phyloP scores from a whole-genome alignment of 2,113 vertebrate genomes.

The Choloepus hoffmanni region DNA sequence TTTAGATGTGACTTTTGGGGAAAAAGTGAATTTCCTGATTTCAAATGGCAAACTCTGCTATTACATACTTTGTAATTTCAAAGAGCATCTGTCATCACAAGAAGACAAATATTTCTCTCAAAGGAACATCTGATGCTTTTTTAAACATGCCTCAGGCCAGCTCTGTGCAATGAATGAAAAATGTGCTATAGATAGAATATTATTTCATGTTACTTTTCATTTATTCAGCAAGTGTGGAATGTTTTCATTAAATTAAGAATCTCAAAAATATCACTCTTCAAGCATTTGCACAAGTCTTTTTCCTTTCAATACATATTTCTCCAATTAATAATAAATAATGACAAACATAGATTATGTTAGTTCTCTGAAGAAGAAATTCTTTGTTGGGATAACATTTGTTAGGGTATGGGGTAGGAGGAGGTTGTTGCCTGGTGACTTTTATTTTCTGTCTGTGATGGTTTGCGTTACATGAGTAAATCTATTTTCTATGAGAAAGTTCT shows the following conservation, averaged over 20 bases:
- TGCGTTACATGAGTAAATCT: background rate
- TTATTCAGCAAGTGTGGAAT: slow-evolving; percentile 86
- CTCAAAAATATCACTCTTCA: slow-evolving; percentile 79
- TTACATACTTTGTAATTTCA: slow-evolving; percentile 89
- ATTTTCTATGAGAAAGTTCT: slow-evolving; percentile 1
- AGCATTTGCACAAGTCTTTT: slow-evolving; percentile 51
- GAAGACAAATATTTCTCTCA: slow-evolving; percentile 89
- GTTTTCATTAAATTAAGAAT: slow-evolving; percentile 82
- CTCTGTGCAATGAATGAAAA: slow-evolving; percentile 88
- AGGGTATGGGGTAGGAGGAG: background rate
- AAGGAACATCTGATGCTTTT: slow-evolving; percentile 90
- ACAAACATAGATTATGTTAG: background rate
- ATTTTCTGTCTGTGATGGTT: background rate
- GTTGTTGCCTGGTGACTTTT: background rate
- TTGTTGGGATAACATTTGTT: background rate
- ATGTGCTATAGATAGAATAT: slow-evolving; percentile 87
- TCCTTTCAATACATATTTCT: slow-evolving; percentile 1
- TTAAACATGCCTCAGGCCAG: slow-evolving; percentile 87
- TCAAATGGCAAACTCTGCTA: slow-evolving; percentile 87
- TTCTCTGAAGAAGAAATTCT: background rate
- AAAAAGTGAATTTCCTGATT: slow-evolving; percentile 89
- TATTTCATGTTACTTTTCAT: slow-evolving; percentile 87
- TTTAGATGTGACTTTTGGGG: slow-evolving; percentile 82
- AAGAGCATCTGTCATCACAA: slow-evolving; percentile 90
- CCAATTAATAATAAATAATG: background rate